Evolutionary conservation across 2,113 vertebrate genomes (phyloP).

Genomic region (Thomomys bottae): DNA sequence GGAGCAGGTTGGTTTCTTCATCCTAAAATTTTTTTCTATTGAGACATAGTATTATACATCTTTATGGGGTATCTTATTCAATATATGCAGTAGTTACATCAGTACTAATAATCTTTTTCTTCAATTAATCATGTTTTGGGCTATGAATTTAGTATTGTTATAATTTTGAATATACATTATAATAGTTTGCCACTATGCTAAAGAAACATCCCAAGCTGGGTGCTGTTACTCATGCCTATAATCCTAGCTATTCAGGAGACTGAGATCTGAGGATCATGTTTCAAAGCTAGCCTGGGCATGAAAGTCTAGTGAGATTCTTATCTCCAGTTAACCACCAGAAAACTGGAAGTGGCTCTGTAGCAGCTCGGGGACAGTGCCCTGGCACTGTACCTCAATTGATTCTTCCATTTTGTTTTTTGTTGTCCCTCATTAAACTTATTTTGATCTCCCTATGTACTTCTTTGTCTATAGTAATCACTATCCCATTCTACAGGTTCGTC

Average conservation of each 20-base stretch:
- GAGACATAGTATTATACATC: neutral
- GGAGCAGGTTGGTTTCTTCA: slow-evolving; percentile 91
- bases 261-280: too few species aligned
- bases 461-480: neutral
- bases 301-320: too few species aligned
- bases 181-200: neutral
- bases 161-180: neutral
- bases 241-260: too few species aligned
- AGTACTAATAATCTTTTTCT: neutral
- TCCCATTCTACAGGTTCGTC: neutral
- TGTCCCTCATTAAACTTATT: neutral
- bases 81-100: neutral
- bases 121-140: neutral
- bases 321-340: too few species aligned
- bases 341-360: too few species aligned
- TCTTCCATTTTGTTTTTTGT: neutral
- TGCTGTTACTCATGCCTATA: too few species aligned
- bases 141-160: neutral
- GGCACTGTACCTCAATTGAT: too few species aligned
- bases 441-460: neutral
- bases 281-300: too few species aligned
- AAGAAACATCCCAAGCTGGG: neutral
- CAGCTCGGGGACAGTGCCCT: too few species aligned
- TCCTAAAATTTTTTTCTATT: neutral
- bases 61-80: neutral